A percentile compares a stretch with the other conserved stretches of the same genome.
phyloP scores from a whole-genome alignment of 2,113 vertebrate species.

The Prunella himalayana region DNA sequence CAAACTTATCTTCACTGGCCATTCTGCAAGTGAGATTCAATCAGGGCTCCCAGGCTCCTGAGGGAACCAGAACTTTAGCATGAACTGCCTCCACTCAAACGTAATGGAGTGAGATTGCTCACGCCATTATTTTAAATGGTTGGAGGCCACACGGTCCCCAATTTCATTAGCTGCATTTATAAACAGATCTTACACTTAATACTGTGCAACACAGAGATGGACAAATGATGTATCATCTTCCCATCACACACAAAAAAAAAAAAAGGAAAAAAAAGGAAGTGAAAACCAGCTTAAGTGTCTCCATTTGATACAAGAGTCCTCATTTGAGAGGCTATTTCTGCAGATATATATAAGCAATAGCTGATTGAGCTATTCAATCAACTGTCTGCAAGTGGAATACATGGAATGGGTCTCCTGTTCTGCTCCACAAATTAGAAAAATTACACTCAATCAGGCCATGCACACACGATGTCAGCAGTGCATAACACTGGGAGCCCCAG shows the following conservation, averaged over 20 bases:
- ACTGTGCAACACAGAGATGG: not conserved
- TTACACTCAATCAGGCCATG: not conserved
- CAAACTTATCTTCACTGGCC: conserved; percentile 6
- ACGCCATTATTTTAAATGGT: conserved; percentile 62
- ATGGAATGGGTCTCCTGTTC: not conserved
- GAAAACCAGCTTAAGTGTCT: not conserved
- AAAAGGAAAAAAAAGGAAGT: not conserved
- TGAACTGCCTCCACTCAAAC: conserved; percentile 53
- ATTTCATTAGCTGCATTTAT: conserved; percentile 67
- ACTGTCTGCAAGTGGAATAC: not conserved
- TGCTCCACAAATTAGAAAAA: not conserved
- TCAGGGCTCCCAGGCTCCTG: conserved; percentile 35
- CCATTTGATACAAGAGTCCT: not conserved
- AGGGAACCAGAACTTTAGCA: conserved; percentile 11
- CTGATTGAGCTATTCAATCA: not conserved
- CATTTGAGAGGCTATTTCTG: not conserved
- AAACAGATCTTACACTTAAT: conserved; percentile 18
- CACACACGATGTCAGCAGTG: not conserved
- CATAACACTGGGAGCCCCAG: not conserved
- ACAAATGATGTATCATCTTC: not conserved
- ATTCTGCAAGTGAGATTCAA: conserved; percentile 43
- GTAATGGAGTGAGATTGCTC: conserved; percentile 62
- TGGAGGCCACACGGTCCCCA: conserved; percentile 50
- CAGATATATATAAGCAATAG: not conserved
- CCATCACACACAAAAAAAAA: not conserved